Base-by-base conservation (phyloP, 2,797 vertebrate species). In the Melopsittacus undulatus region DNA sequence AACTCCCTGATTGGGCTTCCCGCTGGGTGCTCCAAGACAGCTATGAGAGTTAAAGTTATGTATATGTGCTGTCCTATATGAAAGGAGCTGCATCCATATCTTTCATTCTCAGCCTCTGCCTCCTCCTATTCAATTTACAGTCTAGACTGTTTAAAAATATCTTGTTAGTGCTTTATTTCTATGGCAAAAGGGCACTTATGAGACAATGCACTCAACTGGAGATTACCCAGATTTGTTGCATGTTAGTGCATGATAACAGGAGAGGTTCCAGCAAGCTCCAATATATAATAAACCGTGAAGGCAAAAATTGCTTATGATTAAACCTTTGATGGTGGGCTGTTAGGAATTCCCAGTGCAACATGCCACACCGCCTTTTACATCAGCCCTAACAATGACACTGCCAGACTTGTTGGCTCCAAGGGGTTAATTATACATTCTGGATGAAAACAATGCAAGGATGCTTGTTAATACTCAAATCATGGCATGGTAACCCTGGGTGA, bases 371-470 rank as follows among this genome's bases (percentile, higher is more conserved):
- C 87, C 79, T 95, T 96, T 86, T 74, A 92, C 94, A 89, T 54
- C 89, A 94, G 73, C 75, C 76, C 79, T 91, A 90, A 88, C 89
- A 89, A 81, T 52, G 89, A 80, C 88, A 82, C 51, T 92, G 81
- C 83, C 94, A 96, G 95, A 96, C 95, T 95, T 4, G 0, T 49
- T 87, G 95, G 94, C 95, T 96, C 96, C 95, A 89, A 97, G 92
- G 95, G 93, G 96, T 97, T 97, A 97, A 97, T 97, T 96, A 96
- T 11, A 79, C 79, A 86, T 83, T 64, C 85, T 29, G 73, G 76
- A 81, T 81, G 73, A 92, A 94, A 96, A 97, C 92, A 95, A 91
- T 70, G 87, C 82, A 89, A 78, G 59, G 70, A 77, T 94, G 94
- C 94, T 94, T n/a, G 84, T 93, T 96, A 96, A 90, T 95, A 91